Base-by-base conservation (phyloP, 2,113 vertebrate genomes). In the Taurulus bubalis region DNA sequence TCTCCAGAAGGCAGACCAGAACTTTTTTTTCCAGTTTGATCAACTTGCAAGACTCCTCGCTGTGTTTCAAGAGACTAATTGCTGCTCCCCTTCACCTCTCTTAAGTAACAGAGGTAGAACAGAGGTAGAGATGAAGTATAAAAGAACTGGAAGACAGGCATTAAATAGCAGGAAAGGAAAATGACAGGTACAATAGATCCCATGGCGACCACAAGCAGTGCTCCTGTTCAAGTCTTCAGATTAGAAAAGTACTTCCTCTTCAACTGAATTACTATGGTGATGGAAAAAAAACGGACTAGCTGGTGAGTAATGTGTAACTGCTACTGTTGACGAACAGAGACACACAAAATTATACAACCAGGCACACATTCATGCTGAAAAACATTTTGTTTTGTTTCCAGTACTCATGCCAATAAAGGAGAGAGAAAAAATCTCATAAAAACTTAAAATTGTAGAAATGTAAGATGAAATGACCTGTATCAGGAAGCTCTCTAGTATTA, bases 51-150 rank as follows among this genome's bases (percentile, higher is more conserved):
- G 45, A 53, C 63, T 71, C 26, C 24, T 71, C 7, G 36, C 32
- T 51, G n/a, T 9, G 18, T 75, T 77, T 85, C 60, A 68, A 45
- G 26, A 69, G 45, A 72, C 49, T 82, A 79, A 84, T 90, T 51
- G 65, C 10, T 26, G 28, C 63, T 83, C 26, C 38, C 68, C 70
- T 79, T 71, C 71, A 68, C 77, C 51, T 75, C 67, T 79, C 64
- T 79, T 81, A 84, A 85, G 85, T 82, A 87, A 77, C 53, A 75
- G 59, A 79, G 34, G 49, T 49, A 26, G n/a, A 87, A 77, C 53
- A 75, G 59, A 79, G 34, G 49, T 49, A 26, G n/a, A 14, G 32
- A 79, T 40, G n/a, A 38, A 75, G 75, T 8, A 51, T 72, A 79
- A 82, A 56, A 42, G 8, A 77, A 56, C 62, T 45, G 22, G 18